phyloP scores from a whole-genome alignment of 37 sponge, comb jelly and placozoan species.

The Oopsacas minuta region DNA sequence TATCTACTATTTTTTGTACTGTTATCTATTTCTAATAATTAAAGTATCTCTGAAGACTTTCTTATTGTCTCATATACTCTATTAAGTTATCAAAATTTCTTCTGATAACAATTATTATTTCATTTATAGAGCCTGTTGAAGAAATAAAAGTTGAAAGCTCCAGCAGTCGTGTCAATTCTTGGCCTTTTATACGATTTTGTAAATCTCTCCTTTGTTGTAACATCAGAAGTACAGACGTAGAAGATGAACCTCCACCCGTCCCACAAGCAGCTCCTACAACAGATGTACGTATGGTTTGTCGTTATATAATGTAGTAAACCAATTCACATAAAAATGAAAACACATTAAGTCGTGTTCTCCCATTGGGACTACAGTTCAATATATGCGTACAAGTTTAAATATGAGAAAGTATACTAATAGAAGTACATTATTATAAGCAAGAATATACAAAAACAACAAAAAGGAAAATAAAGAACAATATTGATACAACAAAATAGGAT shows the following conservation, averaged over 20 bases:
- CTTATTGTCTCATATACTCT: neutral
- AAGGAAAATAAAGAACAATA: too few relatives aligned
- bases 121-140: neutral
- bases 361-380: too few relatives aligned
- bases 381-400: too few relatives aligned
- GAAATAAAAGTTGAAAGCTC: neutral
- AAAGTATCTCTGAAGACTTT: neutral
- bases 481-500: too few relatives aligned
- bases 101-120: neutral
- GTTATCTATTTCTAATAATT: neutral
- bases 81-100: neutral
- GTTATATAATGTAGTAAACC: too few relatives aligned
- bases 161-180: neutral
- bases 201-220: neutral
- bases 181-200: neutral
- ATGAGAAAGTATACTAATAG: too few relatives aligned
- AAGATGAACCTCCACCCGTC: slow-evolving; percentile 2
- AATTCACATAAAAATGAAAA: too few relatives aligned
- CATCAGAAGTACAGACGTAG: neutral
- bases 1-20: neutral
- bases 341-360: too few relatives aligned
- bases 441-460: too few relatives aligned
- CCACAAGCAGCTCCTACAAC: too few relatives aligned
- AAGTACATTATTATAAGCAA: too few relatives aligned
- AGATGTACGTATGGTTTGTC: too few relatives aligned